phyloP scores from a whole-genome alignment of 2,888 invertebrate genomes.

The Drosophila pseudotakahashii region DNA sequence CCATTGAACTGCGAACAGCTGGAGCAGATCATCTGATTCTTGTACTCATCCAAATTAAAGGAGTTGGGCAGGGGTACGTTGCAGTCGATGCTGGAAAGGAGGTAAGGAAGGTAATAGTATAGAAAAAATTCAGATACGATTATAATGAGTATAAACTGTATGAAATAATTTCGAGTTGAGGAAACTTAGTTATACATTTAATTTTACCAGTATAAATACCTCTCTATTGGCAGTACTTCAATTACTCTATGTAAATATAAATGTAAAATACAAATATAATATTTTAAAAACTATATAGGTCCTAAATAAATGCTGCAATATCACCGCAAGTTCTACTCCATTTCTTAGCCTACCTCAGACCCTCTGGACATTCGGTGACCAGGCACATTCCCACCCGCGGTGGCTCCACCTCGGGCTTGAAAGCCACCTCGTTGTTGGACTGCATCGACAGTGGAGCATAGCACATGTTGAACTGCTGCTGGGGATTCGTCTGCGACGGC shows the following conservation, averaged over 20 bases:
- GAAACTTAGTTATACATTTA: too few relatives aligned
- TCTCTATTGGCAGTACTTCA: too few relatives aligned
- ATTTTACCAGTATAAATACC: too few relatives aligned
- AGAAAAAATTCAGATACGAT: neutral
- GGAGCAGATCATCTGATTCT: constrained; percentile 19
- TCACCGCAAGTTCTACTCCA: too few relatives aligned
- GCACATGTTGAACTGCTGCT: constrained; percentile 13
- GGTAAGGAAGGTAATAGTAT: neutral
- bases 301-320: too few relatives aligned
- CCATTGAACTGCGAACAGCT: constrained; percentile 4
- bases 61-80: constrained; percentile 56
- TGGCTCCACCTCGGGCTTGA: constrained; percentile 21
- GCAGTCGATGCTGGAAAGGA: constrained; percentile 51
- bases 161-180: too few relatives aligned
- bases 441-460: constrained; percentile 24
- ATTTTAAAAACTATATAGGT: too few relatives aligned
- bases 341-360: constrained; percentile 45
- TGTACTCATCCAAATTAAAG: constrained; percentile 45
- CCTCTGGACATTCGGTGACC: constrained; percentile 62
- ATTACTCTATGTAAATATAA: too few relatives aligned
- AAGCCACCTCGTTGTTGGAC: neutral
- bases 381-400: constrained; percentile 53
- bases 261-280: too few relatives aligned
- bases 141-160: too few relatives aligned
- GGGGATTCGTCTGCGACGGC: constrained; percentile 13